These are phyloP conservation scores for Ceraclea dissimilis DNA, from an alignment of 2,888 invertebrate genomes.

Conservation along the genomic window DNA sequence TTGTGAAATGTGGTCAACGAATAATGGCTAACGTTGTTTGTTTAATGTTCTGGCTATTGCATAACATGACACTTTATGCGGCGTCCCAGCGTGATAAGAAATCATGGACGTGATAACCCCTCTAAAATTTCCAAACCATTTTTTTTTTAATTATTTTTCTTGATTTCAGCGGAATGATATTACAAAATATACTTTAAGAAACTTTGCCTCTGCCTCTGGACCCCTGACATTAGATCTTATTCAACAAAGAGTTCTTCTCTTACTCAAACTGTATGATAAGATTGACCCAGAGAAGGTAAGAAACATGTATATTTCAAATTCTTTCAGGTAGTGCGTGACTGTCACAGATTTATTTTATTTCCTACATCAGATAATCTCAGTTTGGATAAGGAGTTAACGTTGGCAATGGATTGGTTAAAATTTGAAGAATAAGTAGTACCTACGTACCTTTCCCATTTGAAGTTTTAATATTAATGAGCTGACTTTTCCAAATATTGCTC, in stretches of 20 bases:
- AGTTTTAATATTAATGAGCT: no score
- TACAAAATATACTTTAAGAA: not conserved
- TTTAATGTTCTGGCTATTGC: not conserved
- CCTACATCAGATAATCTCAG: no score
- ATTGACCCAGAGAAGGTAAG: conserved; percentile 82
- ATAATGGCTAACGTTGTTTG: no score
- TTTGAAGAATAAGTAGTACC: no score
- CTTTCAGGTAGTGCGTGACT: not conserved
- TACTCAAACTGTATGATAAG: conserved; percentile 97
- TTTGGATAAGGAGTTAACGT: no score
- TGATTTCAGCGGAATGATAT: not conserved
- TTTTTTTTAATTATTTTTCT: not conserved
- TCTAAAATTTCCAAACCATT: not conserved
- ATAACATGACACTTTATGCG: not conserved
- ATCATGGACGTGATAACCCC: not conserved
- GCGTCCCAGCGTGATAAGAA: not conserved
- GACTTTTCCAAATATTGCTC: no score
- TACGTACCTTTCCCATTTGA: no score
- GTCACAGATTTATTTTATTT: no score
- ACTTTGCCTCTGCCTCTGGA: conserved; percentile 38
- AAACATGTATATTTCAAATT: conserved; percentile 1
- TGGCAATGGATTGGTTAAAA: no score
- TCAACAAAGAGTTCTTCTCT: conserved; percentile 84
- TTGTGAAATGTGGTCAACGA: no score
- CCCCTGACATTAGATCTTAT: conserved; percentile 79